Percentiles rank a stretch among this genome's conserved stretches.
Conservation (phyloP, 2,113 vertebrate species). For the Xiphias gladius region DNA sequence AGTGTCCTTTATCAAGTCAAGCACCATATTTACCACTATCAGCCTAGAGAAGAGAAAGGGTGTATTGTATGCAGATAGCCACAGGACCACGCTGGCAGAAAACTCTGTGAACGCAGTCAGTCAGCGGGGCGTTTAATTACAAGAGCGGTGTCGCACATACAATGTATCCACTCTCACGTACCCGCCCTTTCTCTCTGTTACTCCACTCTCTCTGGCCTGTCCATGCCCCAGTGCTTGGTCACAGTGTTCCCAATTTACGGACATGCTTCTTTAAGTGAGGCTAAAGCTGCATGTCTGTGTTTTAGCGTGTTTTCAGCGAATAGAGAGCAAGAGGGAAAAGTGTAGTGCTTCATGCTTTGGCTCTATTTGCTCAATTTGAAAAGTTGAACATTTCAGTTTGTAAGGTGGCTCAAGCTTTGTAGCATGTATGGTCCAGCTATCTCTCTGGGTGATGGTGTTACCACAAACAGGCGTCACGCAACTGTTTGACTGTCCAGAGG, state of each 20-base stretch:
- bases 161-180: conserved; percentile 24
- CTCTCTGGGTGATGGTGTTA: conserved; percentile 4
- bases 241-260: neutral
- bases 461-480: conserved; percentile 15
- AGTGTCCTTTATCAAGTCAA: conserved; percentile 24
- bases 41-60: neutral
- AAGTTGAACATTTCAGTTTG: conserved; percentile 13
- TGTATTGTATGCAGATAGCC: neutral
- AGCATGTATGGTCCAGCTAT: neutral
- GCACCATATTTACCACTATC: conserved; percentile 7
- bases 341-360: neutral
- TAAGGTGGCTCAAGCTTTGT: neutral
- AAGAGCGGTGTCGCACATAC: neutral
- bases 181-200: neutral
- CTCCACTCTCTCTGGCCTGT: neutral
- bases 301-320: neutral
- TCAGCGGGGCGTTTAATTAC: conserved; percentile 50
- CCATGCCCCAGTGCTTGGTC: neutral
- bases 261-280: neutral
- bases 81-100: conserved; percentile 34
- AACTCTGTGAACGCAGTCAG: conserved; percentile 43
- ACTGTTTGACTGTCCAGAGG: neutral
- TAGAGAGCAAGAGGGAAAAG: neutral
- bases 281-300: neutral
- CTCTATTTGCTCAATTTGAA: conserved; percentile 12